These are phyloP conservation scores for Cetoscarus ocellatus DNA, from an alignment of 2,797 vertebrate species.

Conservation along the genomic window DNA sequence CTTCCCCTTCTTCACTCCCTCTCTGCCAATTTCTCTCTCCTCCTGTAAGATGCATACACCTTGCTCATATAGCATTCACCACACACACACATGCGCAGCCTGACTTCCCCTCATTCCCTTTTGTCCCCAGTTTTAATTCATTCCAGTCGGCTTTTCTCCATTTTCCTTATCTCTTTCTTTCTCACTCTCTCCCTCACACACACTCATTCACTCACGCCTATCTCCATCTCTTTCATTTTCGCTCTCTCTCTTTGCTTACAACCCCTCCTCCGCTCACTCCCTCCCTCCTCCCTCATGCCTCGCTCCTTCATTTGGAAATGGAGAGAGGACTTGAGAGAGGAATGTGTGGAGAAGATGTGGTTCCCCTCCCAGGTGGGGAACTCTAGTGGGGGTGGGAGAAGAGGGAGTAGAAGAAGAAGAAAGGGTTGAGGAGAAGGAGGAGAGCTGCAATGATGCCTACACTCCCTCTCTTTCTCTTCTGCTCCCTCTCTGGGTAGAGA, in stretches of 20 bases:
- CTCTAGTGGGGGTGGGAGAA: slow-evolving; percentile 52
- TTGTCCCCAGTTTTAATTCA: slow-evolving; percentile 79
- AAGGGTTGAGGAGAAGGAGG: slow-evolving; percentile 22
- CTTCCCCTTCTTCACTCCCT: slow-evolving; percentile 34
- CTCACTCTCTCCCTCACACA: slow-evolving; percentile 69
- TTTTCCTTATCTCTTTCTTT: slow-evolving; percentile 81
- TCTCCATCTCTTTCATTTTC: slow-evolving; percentile 82
- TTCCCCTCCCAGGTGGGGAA: slow-evolving; percentile 74
- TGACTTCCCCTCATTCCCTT: slow-evolving; percentile 68
- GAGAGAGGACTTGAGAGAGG: slow-evolving; percentile 64
- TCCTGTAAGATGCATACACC: slow-evolving; percentile 59
- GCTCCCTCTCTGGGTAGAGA: slow-evolving; percentile 90
- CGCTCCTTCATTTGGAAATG: slow-evolving; percentile 77
- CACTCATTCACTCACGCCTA: slow-evolving; percentile 73
- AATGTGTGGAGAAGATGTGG: slow-evolving; percentile 63
- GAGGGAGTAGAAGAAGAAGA: slow-evolving; percentile 30
- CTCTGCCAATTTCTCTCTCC: slow-evolving; percentile 65
- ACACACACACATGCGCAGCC: slow-evolving; percentile 23
- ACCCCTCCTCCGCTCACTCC: not conserved
- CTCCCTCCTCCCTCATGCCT: slow-evolving; percentile 54
- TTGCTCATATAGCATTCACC: slow-evolving; percentile 33
- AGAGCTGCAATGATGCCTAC: slow-evolving; percentile 86
- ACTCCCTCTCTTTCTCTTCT: slow-evolving; percentile 45
- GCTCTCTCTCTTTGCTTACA: slow-evolving; percentile 66
- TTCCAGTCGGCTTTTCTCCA: slow-evolving; percentile 79